These are phyloP conservation scores for Adelosebastes latens DNA, from an alignment of 2,797 vertebrate species.

Conservation along the genomic window DNA sequence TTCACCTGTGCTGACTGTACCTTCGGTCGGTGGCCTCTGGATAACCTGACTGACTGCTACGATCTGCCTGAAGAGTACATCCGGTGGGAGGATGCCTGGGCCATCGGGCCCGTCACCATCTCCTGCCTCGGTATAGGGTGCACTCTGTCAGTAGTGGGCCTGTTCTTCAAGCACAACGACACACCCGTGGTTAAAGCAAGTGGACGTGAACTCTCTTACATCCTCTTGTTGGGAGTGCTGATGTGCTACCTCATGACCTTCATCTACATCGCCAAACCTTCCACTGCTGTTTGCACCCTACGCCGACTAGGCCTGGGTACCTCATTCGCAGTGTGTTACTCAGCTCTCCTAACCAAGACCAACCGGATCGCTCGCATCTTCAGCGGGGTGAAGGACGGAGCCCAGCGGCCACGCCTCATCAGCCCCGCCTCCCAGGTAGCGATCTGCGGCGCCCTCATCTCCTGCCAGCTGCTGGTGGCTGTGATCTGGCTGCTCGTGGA, in stretches of 20 bases:
- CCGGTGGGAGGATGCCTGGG: conserved; percentile 96
- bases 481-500: conserved; percentile 94
- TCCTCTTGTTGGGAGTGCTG: conserved; percentile 93
- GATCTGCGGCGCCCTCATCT: conserved; percentile 95
- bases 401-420: conserved; percentile 94
- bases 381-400: conserved; percentile 92
- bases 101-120: conserved; percentile 93
- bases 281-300: conserved; percentile 90
- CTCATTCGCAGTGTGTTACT: conserved; percentile 96
- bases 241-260: conserved; percentile 99
- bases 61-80: conserved; percentile 97
- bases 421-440: conserved; percentile 95
- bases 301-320: conserved; percentile 94
- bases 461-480: conserved; percentile 94
- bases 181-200: conserved; percentile 97
- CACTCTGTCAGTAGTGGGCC: conserved; percentile 91
- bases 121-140: conserved; percentile 95
- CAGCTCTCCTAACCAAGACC: conserved; percentile 96
- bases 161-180: conserved; percentile 93
- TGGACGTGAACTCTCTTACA: conserved; percentile 96
- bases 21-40: conserved; percentile 94
- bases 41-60: conserved; percentile 92
- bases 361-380: conserved; percentile 98
- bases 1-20: conserved; percentile 95
- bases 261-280: conserved; percentile 95